These are phyloP conservation scores for Atrichornis clamosus DNA, from an alignment of 2,113 vertebrate genomes.

Conservation along the genomic window DNA sequence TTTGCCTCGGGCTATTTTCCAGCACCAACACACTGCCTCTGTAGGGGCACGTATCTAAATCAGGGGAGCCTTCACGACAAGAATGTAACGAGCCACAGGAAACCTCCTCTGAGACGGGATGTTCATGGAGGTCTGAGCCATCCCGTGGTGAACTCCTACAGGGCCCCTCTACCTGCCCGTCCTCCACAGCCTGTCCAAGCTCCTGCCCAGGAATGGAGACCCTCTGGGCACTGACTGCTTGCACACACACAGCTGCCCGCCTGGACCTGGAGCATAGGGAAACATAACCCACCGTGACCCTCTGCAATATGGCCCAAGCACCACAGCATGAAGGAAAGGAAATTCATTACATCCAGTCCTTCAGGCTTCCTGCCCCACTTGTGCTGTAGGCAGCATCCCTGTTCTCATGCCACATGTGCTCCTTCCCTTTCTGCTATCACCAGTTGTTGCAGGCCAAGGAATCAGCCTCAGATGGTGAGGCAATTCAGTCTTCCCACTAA, in stretches of 20 bases:
- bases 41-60: background rate
- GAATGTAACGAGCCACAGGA: background rate
- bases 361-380: background rate
- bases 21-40: background rate
- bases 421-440: background rate
- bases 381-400: background rate
- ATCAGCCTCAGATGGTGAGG: background rate
- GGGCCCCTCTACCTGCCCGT: fast-evolving
- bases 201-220: background rate
- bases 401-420: background rate
- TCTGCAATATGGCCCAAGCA: background rate
- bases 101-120: fast-evolving
- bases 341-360: background rate
- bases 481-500: background rate
- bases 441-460: background rate
- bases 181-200: background rate
- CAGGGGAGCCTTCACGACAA: background rate
- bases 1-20: background rate
- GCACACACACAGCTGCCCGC: background rate
- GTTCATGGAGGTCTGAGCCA: fast-evolving
- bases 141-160: fast-evolving
- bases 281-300: background rate
- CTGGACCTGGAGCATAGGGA: background rate
- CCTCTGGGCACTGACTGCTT: background rate
- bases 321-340: background rate